Base-by-base conservation (phyloP, 2,113 vertebrate genomes). In the Eulacestoma nigropectus region DNA sequence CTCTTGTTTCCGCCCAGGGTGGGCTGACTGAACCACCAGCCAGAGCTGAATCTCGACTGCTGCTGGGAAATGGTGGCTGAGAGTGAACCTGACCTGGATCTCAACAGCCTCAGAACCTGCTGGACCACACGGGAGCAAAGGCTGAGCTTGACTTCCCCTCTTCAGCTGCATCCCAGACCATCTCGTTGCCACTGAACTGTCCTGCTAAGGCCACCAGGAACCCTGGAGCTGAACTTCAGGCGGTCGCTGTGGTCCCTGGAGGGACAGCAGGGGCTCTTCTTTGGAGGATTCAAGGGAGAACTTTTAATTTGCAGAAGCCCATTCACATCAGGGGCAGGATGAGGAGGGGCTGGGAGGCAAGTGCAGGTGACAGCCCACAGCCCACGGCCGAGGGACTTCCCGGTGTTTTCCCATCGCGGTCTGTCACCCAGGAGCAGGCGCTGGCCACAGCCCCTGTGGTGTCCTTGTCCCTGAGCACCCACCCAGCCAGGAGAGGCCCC, bases 101-200 rank as follows among this genome's bases (percentile, higher is more conserved):
- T 47, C 62, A 60, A 11, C 25, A 52, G 7, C 75, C 57, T 63
- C 46, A 35, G 33, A 4, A 52, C 7, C 39, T 62, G 55, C 16
- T 1, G 4, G 53, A 26, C 10, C 64, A 19, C 42, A 13, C 0
- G 0, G 70, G 46, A 86, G 23, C 49, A 17, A 21, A 47, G 59
- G 87, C 39, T 76, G 80, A 76, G 67, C 53, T 47, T 15, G 12
- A 8, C 32, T 67, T 8, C 16, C 10, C 1, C 2, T 55, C 84
- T 50, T 10, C 50, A 20, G 2, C 46, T 73, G 49, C 4, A 10
- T 30, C n/a, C 68, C 22, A 77, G 19, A 64, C 0, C 7, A 1
- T 23, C 39, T 23, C 2, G 0, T 0, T 67, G 47, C 12, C 25
- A 16, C 23, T 1, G 20, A 78, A 39, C 32, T 13, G 37, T 15